These are phyloP conservation scores for Charina bottae DNA, from an alignment of 2,113 vertebrate species.

Conservation along the genomic window DNA sequence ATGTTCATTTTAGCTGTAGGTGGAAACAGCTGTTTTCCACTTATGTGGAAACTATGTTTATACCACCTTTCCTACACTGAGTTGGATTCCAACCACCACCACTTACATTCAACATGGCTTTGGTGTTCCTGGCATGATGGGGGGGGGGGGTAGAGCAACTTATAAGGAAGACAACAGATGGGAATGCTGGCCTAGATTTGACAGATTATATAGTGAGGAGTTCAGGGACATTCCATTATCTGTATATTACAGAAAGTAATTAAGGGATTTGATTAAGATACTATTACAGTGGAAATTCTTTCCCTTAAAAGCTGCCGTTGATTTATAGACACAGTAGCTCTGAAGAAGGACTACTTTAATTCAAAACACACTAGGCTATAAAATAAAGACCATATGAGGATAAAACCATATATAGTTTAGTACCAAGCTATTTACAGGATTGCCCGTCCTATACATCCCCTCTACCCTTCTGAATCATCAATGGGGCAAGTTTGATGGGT, in stretches of 20 bases:
- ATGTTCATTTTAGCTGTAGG: background rate
- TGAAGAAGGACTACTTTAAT: background rate
- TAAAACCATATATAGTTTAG: background rate
- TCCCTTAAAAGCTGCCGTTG: background rate
- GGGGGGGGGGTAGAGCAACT: background rate
- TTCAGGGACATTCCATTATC: background rate
- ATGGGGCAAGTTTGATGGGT: background rate
- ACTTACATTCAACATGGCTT: background rate
- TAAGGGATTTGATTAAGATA: background rate
- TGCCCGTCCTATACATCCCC: background rate
- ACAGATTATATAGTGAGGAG: background rate
- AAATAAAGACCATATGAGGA: background rate
- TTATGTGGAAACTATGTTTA: background rate
- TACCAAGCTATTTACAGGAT: background rate
- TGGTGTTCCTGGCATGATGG: background rate
- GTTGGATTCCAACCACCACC: background rate
- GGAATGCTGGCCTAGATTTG: background rate
- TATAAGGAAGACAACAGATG: background rate
- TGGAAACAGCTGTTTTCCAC: background rate
- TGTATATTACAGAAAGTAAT: background rate
- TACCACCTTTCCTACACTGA: background rate
- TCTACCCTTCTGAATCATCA: background rate
- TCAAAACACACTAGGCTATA: background rate
- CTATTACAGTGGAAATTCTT: background rate
- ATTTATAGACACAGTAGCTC: conserved; percentile 1